phyloP scores from a whole-genome alignment of 2,113 vertebrate species.

The Microcebus tavaratra region DNA sequence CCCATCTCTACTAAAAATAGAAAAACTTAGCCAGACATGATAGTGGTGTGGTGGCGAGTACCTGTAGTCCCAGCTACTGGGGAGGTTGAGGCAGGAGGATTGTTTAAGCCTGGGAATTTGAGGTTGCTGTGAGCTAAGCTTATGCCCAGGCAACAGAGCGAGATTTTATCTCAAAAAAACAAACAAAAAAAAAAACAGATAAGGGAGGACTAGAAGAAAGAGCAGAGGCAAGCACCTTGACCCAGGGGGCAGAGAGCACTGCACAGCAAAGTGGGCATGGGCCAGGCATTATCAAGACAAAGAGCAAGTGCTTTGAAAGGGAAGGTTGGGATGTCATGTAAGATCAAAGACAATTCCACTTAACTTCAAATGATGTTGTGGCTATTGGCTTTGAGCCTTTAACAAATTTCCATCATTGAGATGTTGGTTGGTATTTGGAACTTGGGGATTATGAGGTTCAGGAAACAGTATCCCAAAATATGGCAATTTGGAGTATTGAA shows the following conservation, averaged over 20 bases:
- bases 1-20: too few species aligned
- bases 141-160: too few species aligned
- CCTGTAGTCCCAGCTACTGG: too few species aligned
- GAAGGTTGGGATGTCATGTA: background rate
- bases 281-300: background rate
- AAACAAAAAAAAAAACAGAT: background rate
- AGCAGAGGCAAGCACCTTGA: background rate
- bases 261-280: background rate
- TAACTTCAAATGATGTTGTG: background rate
- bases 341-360: background rate
- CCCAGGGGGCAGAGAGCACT: background rate
- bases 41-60: too few species aligned
- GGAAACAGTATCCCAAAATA: background rate
- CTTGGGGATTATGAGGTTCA: background rate
- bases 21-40: too few species aligned
- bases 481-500: background rate
- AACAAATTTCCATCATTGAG: background rate
- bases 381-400: background rate
- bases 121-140: too few species aligned
- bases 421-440: background rate
- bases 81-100: too few species aligned
- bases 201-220: background rate
- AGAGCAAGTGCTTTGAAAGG: background rate
- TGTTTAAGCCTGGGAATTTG: too few species aligned
- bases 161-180: too few species aligned